These are phyloP conservation scores for Platerodrilus igneus DNA, from an alignment of 2,888 invertebrate species.

Conservation along the genomic window DNA sequence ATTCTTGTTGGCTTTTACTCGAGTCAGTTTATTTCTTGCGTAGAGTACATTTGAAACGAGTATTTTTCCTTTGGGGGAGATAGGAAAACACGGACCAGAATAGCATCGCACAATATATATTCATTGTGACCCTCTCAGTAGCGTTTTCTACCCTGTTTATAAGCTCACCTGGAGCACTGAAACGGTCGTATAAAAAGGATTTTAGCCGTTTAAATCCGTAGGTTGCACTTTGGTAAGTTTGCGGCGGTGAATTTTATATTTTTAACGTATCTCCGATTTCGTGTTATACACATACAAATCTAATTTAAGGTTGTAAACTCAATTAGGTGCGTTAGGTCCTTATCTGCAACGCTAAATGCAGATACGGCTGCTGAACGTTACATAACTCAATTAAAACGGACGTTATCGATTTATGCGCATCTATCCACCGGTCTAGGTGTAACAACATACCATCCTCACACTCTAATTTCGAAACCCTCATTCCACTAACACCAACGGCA, in stretches of 20 bases:
- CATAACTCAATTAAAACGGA: slow-evolving; percentile 23
- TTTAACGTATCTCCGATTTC: too few species aligned
- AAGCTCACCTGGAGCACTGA: slow-evolving; percentile 40
- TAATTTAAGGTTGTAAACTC: too few species aligned
- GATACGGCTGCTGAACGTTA: slow-evolving; percentile 14
- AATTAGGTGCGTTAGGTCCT: too few species aligned
- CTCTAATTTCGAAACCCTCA: slow-evolving; percentile 27
- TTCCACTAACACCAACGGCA: too few species aligned
- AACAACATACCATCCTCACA: slow-evolving; percentile 41
- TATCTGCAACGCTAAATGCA: too few species aligned
- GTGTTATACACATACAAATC: too few species aligned
- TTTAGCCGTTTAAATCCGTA: slow-evolving; percentile 38
- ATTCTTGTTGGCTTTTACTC: slow-evolving; percentile 22
- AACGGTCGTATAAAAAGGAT: slow-evolving; percentile 40
- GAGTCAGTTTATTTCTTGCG: slow-evolving; percentile 23
- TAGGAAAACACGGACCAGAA: slow-evolving; percentile 23
- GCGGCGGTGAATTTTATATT: too few species aligned
- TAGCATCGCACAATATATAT: slow-evolving; percentile 33
- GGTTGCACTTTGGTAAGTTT: slow-evolving; percentile 30
- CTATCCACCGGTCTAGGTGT: slow-evolving; percentile 41
- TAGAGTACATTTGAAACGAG: slow-evolving; percentile 23
- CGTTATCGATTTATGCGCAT: slow-evolving; percentile 34
- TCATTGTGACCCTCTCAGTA: slow-evolving; percentile 39
- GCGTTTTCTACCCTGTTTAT: slow-evolving; percentile 39
- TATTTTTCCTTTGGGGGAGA: slow-evolving; percentile 25